Evolutionary conservation across 1,140 invertebrate genomes (phyloP).

Genomic region (Chymomyza costata): DNA sequence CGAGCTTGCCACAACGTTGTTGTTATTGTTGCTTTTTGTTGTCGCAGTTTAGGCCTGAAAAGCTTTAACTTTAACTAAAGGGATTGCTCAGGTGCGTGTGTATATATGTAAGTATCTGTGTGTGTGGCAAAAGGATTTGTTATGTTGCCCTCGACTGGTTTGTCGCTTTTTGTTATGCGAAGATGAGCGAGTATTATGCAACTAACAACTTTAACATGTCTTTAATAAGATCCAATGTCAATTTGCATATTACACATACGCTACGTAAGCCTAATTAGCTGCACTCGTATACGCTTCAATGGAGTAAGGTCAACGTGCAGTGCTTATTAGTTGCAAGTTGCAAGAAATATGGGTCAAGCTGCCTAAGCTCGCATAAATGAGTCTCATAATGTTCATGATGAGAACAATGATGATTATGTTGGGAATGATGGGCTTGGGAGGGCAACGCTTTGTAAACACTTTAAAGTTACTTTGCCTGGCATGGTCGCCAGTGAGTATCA

Average conservation of each 20-base stretch:
- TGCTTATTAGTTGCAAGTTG: conserved; percentile 17
- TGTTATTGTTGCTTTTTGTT: conserved; percentile 15
- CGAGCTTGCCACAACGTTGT: conserved; percentile 38
- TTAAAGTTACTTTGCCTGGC: neutral
- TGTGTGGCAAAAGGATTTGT: conserved; percentile 21
- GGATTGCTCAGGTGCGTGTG: too few relatives aligned
- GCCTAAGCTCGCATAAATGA: neutral
- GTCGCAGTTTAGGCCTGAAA: conserved; percentile 45
- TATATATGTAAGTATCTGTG: too few relatives aligned
- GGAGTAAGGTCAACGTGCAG: conserved; percentile 20
- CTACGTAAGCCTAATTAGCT: conserved; percentile 8
- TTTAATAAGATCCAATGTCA: conserved; percentile 4
- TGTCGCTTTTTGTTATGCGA: conserved; percentile 12
- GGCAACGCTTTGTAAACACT: neutral
- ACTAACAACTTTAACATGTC: neutral
- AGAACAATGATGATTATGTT: conserved; percentile 46
- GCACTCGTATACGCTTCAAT: conserved; percentile 9
- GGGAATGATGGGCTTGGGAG: conserved; percentile 12
- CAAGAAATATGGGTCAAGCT: conserved; percentile 21
- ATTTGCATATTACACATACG: conserved; percentile 14
- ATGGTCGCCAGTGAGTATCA: neutral
- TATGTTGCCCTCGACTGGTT: conserved; percentile 17
- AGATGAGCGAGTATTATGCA: too few relatives aligned
- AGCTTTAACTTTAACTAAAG: conserved; percentile 44
- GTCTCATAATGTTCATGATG: conserved; percentile 15